Evolutionary conservation across 1,140 invertebrate genomes (phyloP), one percentile per base, ranked within the genome.

Genomic region (Anastrepha obliqua): DNA sequence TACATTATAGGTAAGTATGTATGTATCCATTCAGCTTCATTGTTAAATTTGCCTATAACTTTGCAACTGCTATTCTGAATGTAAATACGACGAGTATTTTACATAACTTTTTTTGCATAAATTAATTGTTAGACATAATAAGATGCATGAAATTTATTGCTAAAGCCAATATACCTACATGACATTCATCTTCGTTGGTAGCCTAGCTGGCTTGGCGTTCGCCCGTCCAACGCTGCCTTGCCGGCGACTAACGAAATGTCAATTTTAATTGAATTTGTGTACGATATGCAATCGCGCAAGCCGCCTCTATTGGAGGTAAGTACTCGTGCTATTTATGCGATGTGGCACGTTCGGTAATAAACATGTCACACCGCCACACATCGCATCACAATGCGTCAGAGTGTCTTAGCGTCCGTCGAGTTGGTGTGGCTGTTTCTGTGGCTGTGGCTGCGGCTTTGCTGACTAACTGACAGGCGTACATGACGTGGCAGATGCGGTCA

Each of bases 211-310:
- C 29, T 29, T 29, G 17, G 67, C 39, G 9, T 44, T 85, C 39
- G 59, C 39, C 59, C 59, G 59, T 29, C 42, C 29, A 62, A 15
- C 13, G 42, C 4, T 5, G 3, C 13, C 29, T 15, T 55, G 17
- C 20, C 51, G 44, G 7, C 55, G 7, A 62, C 11, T 39, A 86
- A 44, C 55, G 58, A 86, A 87, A 87, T 87, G 87, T 87, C 87
- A 87, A 59, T 78, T 87, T 87, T 87, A 87, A 87, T 87, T 87
- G 87, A 87, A 87, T 87, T 85, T 65, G 58, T 65, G 86, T 87
- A 81, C 74, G 74, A 81, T 81, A 81, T 81, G 74, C 74, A 51
- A 81, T 81, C 74, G 74, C 17, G 74, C 74, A n/a, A 67, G 5
- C 29, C 47, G 47, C 47, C 74, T 55, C 47, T 13, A 17, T 9